These are phyloP conservation scores for Rhopalosiphum maidis DNA, from an alignment of 1,140 invertebrate species.

Conservation along the genomic window DNA sequence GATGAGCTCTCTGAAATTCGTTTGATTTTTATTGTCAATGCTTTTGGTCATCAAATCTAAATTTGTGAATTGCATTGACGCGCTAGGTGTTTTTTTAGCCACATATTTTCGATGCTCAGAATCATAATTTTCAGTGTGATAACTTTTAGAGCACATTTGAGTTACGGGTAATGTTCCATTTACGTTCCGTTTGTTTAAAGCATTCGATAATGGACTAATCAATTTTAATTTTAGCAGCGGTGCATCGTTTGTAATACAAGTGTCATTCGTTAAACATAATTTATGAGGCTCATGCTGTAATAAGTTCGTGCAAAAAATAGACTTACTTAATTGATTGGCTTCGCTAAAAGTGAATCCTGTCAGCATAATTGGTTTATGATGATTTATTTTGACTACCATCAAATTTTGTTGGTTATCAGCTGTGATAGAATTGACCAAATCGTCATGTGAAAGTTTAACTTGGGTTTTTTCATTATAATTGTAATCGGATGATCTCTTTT, in stretches of 20 bases:
- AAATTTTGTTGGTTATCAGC: background rate
- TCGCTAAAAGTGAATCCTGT: constrained; percentile 8
- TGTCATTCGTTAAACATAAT: background rate
- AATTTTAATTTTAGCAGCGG: background rate
- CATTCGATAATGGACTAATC: background rate
- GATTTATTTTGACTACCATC: constrained; percentile 11
- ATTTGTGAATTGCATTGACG: background rate
- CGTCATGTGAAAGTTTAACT: background rate
- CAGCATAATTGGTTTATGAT: constrained; percentile 26
- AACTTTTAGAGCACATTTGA: background rate
- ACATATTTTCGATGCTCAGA: background rate
- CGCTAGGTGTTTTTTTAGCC: background rate
- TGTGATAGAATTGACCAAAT: background rate
- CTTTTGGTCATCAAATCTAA: background rate
- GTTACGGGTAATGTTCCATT: background rate
- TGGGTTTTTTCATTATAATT: background rate
- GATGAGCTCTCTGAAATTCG: constrained; percentile 43
- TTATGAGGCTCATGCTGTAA: background rate
- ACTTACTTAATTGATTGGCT: constrained; percentile 39
- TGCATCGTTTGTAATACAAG: background rate
- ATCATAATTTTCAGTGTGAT: background rate
- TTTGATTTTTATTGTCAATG: background rate
- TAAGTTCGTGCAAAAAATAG: background rate
- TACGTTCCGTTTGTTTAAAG: background rate
- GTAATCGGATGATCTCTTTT: background rate